Evolutionary conservation across 2,797 vertebrate species (phyloP).

Genomic region (Ambastaia sidthimunki): DNA sequence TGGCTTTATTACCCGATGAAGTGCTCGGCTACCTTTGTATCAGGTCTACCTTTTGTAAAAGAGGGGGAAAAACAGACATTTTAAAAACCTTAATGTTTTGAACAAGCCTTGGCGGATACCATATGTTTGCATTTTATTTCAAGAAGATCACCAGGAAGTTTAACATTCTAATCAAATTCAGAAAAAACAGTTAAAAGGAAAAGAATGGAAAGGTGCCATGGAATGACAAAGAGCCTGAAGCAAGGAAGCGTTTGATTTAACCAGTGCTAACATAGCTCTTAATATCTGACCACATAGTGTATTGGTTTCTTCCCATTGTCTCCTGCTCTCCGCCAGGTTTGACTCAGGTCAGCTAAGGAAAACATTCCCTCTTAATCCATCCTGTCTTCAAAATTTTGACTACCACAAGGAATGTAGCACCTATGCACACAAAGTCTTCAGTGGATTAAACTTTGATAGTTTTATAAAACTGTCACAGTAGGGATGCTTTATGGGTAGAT

Average conservation of each 20-base stretch:
- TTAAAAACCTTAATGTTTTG: conserved; percentile 44
- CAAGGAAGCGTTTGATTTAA: conserved; percentile 44
- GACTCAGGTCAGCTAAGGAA: not conserved
- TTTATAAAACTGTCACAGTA: conserved; percentile 35
- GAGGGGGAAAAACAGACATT: not conserved
- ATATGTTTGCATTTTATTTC: conserved; percentile 47
- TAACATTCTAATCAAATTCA: conserved; percentile 49
- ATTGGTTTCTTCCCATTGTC: conserved; percentile 32
- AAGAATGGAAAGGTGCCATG: conserved; percentile 44
- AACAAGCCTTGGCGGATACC: conserved; percentile 41
- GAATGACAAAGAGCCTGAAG: conserved; percentile 40
- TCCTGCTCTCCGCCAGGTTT: conserved; percentile 1
- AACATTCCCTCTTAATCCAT: conserved; percentile 25
- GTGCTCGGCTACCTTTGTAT: conserved; percentile 4
- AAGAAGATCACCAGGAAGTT: conserved; percentile 47
- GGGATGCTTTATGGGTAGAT: conserved; percentile 36
- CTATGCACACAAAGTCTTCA: conserved; percentile 36
- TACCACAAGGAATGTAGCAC: conserved; percentile 21
- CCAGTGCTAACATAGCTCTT: conserved; percentile 36
- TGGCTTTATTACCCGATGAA: not conserved
- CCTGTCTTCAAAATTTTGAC: conserved; percentile 2
- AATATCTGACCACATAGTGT: conserved; percentile 34
- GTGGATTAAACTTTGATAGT: conserved; percentile 37
- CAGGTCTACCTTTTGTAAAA: not conserved
- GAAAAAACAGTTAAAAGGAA: conserved; percentile 48